Evolutionary conservation across 2,113 vertebrate species (phyloP).

Genomic region (Trachemys scripta): DNA sequence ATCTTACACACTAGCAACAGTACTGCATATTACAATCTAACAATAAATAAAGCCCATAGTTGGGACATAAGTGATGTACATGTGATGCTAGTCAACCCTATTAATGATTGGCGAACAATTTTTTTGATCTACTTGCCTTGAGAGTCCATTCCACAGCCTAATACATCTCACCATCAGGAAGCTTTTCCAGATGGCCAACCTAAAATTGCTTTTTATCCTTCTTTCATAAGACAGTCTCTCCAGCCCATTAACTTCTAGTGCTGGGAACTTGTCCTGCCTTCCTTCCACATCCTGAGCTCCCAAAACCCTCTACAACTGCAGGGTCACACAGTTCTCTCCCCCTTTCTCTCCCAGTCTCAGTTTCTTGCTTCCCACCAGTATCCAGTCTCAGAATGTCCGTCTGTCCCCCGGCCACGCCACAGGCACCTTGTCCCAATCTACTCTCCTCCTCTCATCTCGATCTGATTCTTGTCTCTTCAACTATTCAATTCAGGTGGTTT

Average conservation of each 20-base stretch:
- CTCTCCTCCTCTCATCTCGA: no score
- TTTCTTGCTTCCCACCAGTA: no score
- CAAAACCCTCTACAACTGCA: neutral
- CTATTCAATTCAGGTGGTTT: no score
- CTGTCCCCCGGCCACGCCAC: no score
- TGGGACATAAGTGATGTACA: neutral
- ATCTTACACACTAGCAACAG: neutral
- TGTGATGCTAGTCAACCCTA: neutral
- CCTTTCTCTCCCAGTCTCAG: no score
- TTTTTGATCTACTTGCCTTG: neutral
- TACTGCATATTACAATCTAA: neutral
- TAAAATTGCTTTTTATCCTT: neutral
- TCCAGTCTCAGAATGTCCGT: no score
- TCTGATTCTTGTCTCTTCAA: no score
- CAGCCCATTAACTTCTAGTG: neutral
- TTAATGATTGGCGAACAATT: neutral
- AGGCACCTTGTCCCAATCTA: no score
- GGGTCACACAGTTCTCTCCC: neutral
- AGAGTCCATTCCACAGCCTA: neutral
- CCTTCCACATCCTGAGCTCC: neutral
- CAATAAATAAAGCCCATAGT: neutral
- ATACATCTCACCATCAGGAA: neutral
- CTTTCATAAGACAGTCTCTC: neutral
- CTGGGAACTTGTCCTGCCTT: neutral
- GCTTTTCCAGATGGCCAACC: neutral